phyloP scores from a whole-genome alignment of 2,888 invertebrate species.

The Taphrorychus bicolor region DNA sequence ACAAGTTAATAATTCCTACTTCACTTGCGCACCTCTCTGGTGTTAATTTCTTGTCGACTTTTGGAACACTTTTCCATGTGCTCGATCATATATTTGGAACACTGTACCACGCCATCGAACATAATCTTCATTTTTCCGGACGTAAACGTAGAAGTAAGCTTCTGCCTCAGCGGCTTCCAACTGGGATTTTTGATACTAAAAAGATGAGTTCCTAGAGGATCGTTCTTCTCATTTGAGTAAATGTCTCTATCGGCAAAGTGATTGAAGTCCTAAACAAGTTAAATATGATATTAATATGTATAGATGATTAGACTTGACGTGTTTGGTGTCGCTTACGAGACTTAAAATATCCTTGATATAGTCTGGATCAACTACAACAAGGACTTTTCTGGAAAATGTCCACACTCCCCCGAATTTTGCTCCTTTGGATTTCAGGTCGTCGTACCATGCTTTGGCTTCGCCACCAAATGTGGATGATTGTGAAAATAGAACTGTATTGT shows the following conservation, averaged over 20 bases:
- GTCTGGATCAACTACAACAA: conserved; percentile 49
- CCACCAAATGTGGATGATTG: conserved; percentile 4
- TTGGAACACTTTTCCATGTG: conserved; percentile 43
- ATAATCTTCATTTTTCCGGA: conserved; percentile 60
- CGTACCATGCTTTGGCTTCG: conserved; percentile 41
- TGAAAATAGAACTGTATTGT: conserved; percentile 7
- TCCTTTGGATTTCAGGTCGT: conserved; percentile 41
- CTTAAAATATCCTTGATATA: conserved; percentile 43
- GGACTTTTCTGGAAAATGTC: conserved; percentile 40
- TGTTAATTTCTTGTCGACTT: conserved; percentile 20
- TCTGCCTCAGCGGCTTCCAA: conserved; percentile 68
- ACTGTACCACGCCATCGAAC: conserved; percentile 52
- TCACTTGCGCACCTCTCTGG: too few relatives aligned
- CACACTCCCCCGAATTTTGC: conserved; percentile 44
- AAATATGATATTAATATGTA: too few relatives aligned
- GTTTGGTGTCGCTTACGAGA: conserved; percentile 20
- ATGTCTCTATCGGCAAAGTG: conserved; percentile 49
- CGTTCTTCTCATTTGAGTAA: conserved; percentile 51
- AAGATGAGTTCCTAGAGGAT: conserved; percentile 62
- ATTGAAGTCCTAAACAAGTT: conserved; percentile 41
- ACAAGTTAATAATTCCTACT: not conserved
- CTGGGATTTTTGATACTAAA: conserved; percentile 63
- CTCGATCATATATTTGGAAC: conserved; percentile 48
- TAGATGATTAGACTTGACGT: not conserved
- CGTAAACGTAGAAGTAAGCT: conserved; percentile 66